Base-by-base conservation (phyloP, 2,888 invertebrate species). In the Euzophera pinguis region DNA sequence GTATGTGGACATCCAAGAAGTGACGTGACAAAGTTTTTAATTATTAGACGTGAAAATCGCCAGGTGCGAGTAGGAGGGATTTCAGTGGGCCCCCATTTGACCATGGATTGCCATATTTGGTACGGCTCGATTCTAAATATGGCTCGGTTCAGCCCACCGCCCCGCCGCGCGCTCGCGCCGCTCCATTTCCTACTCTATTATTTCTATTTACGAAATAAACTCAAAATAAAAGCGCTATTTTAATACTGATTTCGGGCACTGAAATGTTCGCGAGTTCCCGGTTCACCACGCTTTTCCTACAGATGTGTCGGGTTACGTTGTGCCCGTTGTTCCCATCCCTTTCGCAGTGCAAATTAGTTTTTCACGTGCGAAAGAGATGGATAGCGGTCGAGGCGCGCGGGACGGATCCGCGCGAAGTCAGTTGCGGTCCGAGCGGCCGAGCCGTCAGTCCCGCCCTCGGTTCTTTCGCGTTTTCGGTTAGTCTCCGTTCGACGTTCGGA, bases 61-160 rank as follows among this genome's bases (percentile, higher is more conserved):
- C 86, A 85, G 84, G 78, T 84, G 86, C 83, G 78, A 82, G 88
- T 83, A 93, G 93, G 94, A 94, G 94, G 94, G 94, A 94, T 94
- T 93, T 93, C 92, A 92, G 92, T 92, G 93, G n/a, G 92, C 91
- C 94, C 94, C 93, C 94, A 93, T 94, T 93, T 93, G 94, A 93
- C 91, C 92, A 92, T 92, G 92, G 93, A 77, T 92, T 92, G 91
- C 95, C 95, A 92, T 94, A 94, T 94, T 95, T 93, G 95, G 95
- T 91, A 93, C 91, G 93, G 92, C 91, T 91, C 92, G 92, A 91
- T 92, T 93, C 95, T 94, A 94, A 95, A 95, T 94, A 95, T 93
- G 95, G 95, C 92, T 91, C 92, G 92, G 93, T 93, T 90, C 92
- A 84, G 92, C 91, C 92, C 93, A 91, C 93, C 92, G 92, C 91